Percentiles rank a stretch among this genome's conserved stretches.
These are phyloP conservation scores for Gymnocheta viridis DNA, from an alignment of 2,888 invertebrate genomes.

Conservation along the genomic window DNA sequence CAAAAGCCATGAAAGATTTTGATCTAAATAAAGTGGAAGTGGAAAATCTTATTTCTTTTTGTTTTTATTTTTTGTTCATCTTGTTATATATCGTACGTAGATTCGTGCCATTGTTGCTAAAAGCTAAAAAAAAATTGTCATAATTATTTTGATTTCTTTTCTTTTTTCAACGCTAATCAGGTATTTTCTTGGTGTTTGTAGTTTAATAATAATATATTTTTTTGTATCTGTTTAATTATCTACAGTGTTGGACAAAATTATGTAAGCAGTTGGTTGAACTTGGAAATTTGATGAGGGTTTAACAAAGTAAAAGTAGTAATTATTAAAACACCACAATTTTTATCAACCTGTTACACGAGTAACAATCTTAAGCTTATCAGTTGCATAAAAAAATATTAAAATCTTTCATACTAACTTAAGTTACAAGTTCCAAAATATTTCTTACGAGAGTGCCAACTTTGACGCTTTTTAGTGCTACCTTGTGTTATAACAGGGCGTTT, in stretches of 20 bases:
- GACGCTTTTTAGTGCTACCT: no score
- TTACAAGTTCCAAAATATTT: no score
- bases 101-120: neutral
- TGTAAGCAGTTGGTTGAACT: neutral
- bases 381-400: no score
- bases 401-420: no score
- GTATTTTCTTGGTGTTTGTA: constrained; percentile 17
- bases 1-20: constrained; percentile 59
- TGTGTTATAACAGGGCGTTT: no score
- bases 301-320: no score
- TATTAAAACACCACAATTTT: no score
- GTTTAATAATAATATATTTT: neutral
- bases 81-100: neutral
- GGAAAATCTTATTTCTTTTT: constrained; percentile 20
- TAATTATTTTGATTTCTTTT: constrained; percentile 29
- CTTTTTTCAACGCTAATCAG: constrained; percentile 8
- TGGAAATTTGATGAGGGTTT: no score
- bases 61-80: no score
- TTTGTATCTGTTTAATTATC: neutral
- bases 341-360: no score
- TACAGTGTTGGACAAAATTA: neutral
- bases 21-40: constrained; percentile 42
- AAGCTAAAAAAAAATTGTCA: constrained; percentile 47
- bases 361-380: no score
- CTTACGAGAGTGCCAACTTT: no score